Conservation (phyloP, 2,888 invertebrate species). For the Automeris io region DNA sequence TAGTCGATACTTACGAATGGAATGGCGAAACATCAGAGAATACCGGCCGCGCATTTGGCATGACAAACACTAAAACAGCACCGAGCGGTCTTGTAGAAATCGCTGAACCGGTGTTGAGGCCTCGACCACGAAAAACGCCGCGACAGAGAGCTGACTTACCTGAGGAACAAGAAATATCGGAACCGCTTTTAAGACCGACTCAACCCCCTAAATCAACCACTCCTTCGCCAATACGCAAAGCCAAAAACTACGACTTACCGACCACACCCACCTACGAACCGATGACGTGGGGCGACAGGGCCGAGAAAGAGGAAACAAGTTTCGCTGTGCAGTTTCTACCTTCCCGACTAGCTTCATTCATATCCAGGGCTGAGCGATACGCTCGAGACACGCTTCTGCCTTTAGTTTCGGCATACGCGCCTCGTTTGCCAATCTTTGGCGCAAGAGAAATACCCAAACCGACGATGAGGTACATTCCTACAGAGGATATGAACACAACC, state of each 20-base stretch:
- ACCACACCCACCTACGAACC: conserved; percentile 58
- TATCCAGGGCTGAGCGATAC: conserved; percentile 89
- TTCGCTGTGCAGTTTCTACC: conserved; percentile 88
- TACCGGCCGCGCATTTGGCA: conserved; percentile 80
- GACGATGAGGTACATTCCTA: conserved; percentile 80
- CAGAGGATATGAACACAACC: conserved; percentile 54
- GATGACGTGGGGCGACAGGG: conserved; percentile 41
- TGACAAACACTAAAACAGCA: conserved; percentile 65
- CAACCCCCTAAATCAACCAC: conserved; percentile 48
- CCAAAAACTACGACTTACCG: conserved; percentile 65
- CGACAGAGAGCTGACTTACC: conserved; percentile 68
- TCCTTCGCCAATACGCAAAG: conserved; percentile 44
- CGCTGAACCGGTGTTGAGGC: conserved; percentile 84
- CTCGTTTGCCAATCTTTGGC: conserved; percentile 81
- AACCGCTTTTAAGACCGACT: conserved; percentile 78
- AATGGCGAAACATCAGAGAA: conserved; percentile 59
- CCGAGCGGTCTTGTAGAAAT: conserved; percentile 78
- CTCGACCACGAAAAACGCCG: conserved; percentile 75
- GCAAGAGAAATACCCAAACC: conserved; percentile 61
- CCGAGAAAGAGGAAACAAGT: conserved; percentile 52
- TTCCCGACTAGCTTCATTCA: conserved; percentile 84
- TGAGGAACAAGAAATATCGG: conserved; percentile 79
- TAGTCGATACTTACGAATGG: conserved; percentile 71
- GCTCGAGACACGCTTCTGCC: conserved; percentile 87
- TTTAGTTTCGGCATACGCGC: conserved; percentile 87